Conservation (phyloP, 2,888 invertebrate species). For the Erpobdella octoculata region DNA sequence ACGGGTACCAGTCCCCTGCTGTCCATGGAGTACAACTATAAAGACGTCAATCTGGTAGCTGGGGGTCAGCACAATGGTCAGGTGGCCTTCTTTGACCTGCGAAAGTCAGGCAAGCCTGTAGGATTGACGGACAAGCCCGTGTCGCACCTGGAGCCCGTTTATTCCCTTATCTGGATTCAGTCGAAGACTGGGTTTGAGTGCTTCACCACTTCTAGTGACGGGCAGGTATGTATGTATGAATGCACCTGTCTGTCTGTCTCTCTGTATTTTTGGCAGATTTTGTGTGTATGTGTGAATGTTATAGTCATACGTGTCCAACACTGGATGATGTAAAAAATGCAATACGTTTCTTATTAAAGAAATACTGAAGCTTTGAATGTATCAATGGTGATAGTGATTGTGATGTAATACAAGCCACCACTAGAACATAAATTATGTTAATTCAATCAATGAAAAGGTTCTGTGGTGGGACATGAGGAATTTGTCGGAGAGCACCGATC, state of each 20-base stretch:
- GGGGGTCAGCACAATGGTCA: constrained; percentile 31
- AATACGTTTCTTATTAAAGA: too few species aligned
- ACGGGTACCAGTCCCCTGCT: constrained; percentile 11
- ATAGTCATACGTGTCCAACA: not conserved
- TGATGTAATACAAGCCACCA: too few species aligned
- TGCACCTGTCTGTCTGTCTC: too few species aligned
- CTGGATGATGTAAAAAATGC: not conserved
- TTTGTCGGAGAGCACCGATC: constrained; percentile 13
- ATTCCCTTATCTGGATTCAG: constrained; percentile 28
- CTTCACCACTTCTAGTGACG: constrained; percentile 28
- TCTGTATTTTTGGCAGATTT: too few species aligned
- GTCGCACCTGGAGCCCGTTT: constrained; percentile 22
- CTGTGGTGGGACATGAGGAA: constrained; percentile 30
- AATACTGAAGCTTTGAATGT: too few species aligned
- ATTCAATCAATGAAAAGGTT: constrained; percentile 3
- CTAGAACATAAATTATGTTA: not conserved
- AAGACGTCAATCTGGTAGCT: constrained; percentile 26
- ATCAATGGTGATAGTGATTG: too few species aligned
- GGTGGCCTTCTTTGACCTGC: constrained; percentile 25
- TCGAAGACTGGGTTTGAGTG: constrained; percentile 28
- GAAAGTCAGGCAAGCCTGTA: constrained; percentile 22
- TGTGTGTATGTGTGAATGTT: too few species aligned
- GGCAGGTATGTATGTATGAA: constrained; percentile 4
- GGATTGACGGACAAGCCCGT: constrained; percentile 12
- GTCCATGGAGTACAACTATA: constrained; percentile 28